Evolutionary conservation across 2,888 invertebrate genomes (phyloP).

Genomic region (Drosophila incognita): DNA sequence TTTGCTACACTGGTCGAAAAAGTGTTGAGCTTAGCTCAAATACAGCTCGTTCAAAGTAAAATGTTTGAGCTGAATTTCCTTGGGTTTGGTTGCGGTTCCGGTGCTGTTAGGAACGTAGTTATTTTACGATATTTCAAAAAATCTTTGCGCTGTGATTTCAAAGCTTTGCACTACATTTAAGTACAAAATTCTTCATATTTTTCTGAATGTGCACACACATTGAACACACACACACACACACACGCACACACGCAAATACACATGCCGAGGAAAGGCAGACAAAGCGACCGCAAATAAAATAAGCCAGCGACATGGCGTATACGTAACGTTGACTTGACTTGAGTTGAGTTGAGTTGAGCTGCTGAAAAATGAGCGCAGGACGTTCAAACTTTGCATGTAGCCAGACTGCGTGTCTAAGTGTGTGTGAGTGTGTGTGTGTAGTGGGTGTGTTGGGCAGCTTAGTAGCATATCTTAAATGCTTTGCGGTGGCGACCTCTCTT

Average conservation of each 20-base stretch:
- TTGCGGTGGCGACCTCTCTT: constrained; percentile 53
- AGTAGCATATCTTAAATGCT: constrained; percentile 58
- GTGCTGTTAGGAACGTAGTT: not conserved
- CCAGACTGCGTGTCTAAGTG: constrained; percentile 18
- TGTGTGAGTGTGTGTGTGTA: constrained; percentile 13
- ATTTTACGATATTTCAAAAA: too few species aligned
- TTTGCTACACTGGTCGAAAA: constrained; percentile 23
- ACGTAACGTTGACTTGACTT: constrained; percentile 62
- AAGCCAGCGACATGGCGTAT: constrained; percentile 63
- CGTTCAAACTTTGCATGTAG: constrained; percentile 62
- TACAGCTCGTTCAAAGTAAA: not conserved
- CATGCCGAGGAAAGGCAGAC: constrained; percentile 29
- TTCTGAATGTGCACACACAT: constrained; percentile 2
- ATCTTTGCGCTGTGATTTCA: not conserved
- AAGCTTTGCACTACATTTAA: not conserved
- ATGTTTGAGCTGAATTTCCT: not conserved
- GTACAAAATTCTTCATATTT: not conserved
- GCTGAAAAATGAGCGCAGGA: constrained; percentile 71
- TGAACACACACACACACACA: not conserved
- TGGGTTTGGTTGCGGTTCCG: not conserved
- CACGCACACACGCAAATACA: not conserved
- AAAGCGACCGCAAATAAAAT: constrained; percentile 69
- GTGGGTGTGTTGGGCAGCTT: not conserved
- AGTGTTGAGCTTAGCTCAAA: not conserved
- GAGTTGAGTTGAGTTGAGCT: constrained; percentile 57